Conservation (phyloP, 2,888 invertebrate species). For the Sinodicranocentrus sp. region DNA sequence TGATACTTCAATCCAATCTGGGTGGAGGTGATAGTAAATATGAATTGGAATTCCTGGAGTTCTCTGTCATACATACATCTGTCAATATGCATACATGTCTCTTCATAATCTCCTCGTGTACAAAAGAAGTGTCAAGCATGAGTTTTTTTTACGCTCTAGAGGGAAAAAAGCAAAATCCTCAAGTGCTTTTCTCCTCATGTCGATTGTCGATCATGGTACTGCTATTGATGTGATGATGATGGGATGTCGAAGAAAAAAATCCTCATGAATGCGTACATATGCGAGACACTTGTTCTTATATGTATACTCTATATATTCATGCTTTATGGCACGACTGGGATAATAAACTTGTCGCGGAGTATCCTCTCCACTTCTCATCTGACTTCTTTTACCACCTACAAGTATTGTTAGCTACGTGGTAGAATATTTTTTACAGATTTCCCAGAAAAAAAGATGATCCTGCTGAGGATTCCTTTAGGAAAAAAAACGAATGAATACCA, state of each 20-base stretch:
- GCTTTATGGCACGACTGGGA: conserved; percentile 44
- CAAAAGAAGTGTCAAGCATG: background rate
- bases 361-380: conserved; percentile 13
- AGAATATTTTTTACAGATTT: conserved; percentile 9
- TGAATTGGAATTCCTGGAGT: conserved; percentile 6
- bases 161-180: conserved; percentile 13
- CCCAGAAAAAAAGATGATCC: conserved; percentile 29
- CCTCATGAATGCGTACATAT: background rate
- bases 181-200: conserved; percentile 27
- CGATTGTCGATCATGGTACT: conserved; percentile 48
- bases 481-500: background rate
- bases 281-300: conserved; percentile 31
- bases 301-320: conserved; percentile 5
- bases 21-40: background rate
- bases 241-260: conserved; percentile 23
- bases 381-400: background rate
- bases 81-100: background rate
- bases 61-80: background rate
- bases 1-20: background rate
- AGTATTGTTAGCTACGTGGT: background rate
- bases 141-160: background rate
- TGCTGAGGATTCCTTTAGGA: conserved; percentile 12
- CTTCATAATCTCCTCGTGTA: background rate
- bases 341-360: conserved; percentile 51
- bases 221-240: conserved; percentile 44